Percentiles rank a stretch among this genome's conserved stretches.
These are phyloP conservation scores for Cryptotermes secundus DNA, from an alignment of 1,140 invertebrate genomes.

Conservation along the genomic window DNA sequence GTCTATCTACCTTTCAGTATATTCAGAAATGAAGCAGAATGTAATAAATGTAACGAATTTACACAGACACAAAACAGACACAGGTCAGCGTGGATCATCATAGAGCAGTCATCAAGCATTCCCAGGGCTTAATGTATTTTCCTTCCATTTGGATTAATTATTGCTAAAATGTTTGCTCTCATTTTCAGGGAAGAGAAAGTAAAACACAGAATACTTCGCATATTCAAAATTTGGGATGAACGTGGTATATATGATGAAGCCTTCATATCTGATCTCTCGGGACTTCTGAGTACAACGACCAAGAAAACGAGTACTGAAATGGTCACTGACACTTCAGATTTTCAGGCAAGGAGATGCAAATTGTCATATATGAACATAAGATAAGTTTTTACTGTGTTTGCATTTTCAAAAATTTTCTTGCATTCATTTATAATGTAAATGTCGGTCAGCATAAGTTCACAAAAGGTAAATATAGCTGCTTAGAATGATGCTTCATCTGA, in stretches of 20 bases:
- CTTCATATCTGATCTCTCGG: slow-evolving; percentile 80
- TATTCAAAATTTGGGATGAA: slow-evolving; percentile 94
- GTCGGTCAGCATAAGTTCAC: slow-evolving; percentile 45
- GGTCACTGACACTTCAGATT: slow-evolving; percentile 51
- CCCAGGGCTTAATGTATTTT: too few species aligned
- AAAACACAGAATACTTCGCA: slow-evolving; percentile 77
- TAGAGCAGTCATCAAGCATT: too few species aligned
- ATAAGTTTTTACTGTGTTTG: too few species aligned
- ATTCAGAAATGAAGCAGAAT: too few species aligned
- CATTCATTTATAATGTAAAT: too few species aligned
- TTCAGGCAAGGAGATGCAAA: slow-evolving; percentile 54
- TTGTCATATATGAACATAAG: too few species aligned
- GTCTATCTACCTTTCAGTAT: too few species aligned
- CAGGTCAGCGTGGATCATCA: too few species aligned
- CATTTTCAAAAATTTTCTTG: too few species aligned
- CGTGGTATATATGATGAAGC: slow-evolving; percentile 83
- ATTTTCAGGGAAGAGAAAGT: slow-evolving; percentile 80
- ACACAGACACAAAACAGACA: too few species aligned
- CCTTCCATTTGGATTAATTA: not conserved
- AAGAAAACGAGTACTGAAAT: slow-evolving; percentile 64
- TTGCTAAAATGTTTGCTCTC: not conserved
- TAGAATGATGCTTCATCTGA: too few species aligned
- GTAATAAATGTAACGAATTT: too few species aligned
- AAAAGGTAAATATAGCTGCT: slow-evolving; percentile 36
- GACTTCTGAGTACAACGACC: slow-evolving; percentile 72